Evolutionary conservation across 1,140 invertebrate genomes (phyloP).

Genomic region (Aphidius ervi): DNA sequence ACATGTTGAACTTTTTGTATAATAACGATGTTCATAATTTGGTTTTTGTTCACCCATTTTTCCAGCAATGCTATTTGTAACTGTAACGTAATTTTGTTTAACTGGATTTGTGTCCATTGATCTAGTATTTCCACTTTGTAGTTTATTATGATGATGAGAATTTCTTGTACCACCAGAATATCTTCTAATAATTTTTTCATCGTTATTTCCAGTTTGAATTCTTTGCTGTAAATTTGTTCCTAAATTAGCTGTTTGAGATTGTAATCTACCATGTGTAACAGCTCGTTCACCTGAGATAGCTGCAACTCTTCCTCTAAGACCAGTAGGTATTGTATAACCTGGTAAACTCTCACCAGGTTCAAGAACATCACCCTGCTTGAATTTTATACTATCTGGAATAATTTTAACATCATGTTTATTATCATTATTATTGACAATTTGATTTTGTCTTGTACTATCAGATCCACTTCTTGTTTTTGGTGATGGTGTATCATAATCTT

Average conservation of each 20-base stretch:
- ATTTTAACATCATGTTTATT: conserved; percentile 41
- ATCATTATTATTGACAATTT: conserved; percentile 18
- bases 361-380: conserved; percentile 52
- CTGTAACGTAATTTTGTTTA: conserved; percentile 53
- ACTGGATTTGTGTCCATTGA: conserved; percentile 16
- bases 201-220: conserved; percentile 25
- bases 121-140: background rate
- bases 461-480: conserved; percentile 4
- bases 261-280: conserved; percentile 57
- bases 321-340: conserved; percentile 62
- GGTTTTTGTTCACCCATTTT: conserved; percentile 57
- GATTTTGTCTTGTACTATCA: conserved; percentile 13
- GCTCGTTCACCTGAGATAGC: conserved; percentile 60
- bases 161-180: background rate
- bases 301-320: conserved; percentile 63
- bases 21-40: conserved; percentile 63
- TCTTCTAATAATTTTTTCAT: conserved; percentile 32
- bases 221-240: conserved; percentile 40
- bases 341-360: conserved; percentile 60
- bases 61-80: conserved; percentile 73
- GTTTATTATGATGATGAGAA: background rate
- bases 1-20: conserved; percentile 78
- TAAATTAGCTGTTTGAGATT: conserved; percentile 62
- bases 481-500: conserved; percentile 26
- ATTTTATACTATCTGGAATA: conserved; percentile 34